Conservation (phyloP, 2,888 invertebrate genomes). For the Rhagonycha fulva region DNA sequence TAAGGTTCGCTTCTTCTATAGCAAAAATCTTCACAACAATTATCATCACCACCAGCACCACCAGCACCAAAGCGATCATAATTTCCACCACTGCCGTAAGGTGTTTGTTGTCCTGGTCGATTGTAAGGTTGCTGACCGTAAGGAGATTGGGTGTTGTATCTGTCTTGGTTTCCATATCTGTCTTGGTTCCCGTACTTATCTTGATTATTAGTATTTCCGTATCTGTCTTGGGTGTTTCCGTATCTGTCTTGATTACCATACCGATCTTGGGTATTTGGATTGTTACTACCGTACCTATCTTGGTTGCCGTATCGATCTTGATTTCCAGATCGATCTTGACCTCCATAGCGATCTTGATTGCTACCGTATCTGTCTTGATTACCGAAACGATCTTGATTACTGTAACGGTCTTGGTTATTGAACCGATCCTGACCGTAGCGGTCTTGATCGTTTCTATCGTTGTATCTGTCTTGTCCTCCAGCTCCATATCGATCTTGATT, state of each 20-base stretch:
- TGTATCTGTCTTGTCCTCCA: slow-evolving; percentile 20
- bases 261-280: slow-evolving; percentile 21
- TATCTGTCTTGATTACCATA: slow-evolving; percentile 20
- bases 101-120: background rate
- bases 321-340: slow-evolving; percentile 12
- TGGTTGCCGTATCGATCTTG: slow-evolving; percentile 11
- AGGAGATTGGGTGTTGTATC: slow-evolving; percentile 6
- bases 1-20: slow-evolving; percentile 65
- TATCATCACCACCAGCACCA: slow-evolving; percentile 28
- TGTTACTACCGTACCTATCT: slow-evolving; percentile 22
- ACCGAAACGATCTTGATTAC: slow-evolving; percentile 4
- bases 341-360: slow-evolving; percentile 22
- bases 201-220: slow-evolving; percentile 6
- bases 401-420: slow-evolving; percentile 7
- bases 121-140: slow-evolving; percentile 29
- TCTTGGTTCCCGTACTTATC: slow-evolving; percentile 10
- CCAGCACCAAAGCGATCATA: slow-evolving; percentile 26
- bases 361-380: slow-evolving; percentile 21
- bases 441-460: slow-evolving; percentile 21
- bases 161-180: slow-evolving; percentile 9
- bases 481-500: slow-evolving; percentile 13
- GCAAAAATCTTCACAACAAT: slow-evolving; percentile 63
- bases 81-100: slow-evolving; percentile 20
- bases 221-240: slow-evolving; percentile 1
- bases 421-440: slow-evolving; percentile 18